phyloP scores from a whole-genome alignment of 2,113 vertebrate genomes.

The Narcine bancroftii region DNA sequence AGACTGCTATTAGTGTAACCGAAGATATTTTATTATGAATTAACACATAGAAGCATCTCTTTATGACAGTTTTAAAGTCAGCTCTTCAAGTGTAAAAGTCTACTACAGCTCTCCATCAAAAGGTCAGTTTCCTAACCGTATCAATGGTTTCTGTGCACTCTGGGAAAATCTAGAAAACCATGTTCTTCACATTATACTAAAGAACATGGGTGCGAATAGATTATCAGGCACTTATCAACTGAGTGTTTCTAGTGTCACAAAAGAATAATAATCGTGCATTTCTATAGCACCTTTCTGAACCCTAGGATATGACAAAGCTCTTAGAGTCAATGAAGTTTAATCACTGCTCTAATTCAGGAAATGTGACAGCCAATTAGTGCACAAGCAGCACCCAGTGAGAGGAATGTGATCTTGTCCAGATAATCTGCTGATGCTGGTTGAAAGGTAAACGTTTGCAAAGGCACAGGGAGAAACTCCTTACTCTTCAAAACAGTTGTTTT shows the following conservation, averaged over 20 bases:
- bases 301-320: too few species aligned
- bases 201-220: background rate
- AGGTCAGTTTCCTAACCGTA: slow-evolving; percentile 1
- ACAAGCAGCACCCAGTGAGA: too few species aligned
- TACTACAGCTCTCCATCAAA: slow-evolving; percentile 1
- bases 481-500: too few species aligned
- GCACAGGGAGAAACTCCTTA: too few species aligned
- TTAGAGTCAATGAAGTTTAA: too few species aligned
- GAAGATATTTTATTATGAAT: slow-evolving; percentile 35
- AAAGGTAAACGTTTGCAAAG: too few species aligned
- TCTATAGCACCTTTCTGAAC: too few species aligned
- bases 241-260: background rate
- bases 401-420: too few species aligned
- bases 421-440: too few species aligned
- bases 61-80: slow-evolving; percentile 34
- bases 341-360: too few species aligned
- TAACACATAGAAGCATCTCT: slow-evolving; percentile 33
- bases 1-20: slow-evolving; percentile 34
- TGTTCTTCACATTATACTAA: background rate
- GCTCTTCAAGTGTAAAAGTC: slow-evolving; percentile 24
- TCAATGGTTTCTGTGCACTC: too few species aligned
- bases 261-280: background rate
- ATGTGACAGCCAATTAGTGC: too few species aligned
- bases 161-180: background rate
- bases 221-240: background rate